phyloP scores from a whole-genome alignment of 2,888 invertebrate genomes.

The Clistopyga incitator region DNA sequence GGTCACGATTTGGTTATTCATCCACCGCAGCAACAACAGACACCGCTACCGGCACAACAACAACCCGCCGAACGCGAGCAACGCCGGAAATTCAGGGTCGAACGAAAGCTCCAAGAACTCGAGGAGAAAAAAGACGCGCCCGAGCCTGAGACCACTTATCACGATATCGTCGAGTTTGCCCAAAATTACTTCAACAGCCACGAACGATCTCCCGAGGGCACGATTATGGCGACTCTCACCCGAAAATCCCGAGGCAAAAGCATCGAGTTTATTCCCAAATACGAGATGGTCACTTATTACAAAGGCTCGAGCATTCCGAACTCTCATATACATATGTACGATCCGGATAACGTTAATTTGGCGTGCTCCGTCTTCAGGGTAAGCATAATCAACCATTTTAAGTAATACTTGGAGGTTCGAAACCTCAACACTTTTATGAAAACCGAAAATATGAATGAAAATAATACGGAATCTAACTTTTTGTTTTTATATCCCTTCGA shows the following conservation, averaged over 20 bases:
- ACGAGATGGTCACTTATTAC: conserved; percentile 96
- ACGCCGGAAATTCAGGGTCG: conserved; percentile 93
- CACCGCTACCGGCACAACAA: conserved; percentile 71
- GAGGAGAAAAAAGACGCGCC: conserved; percentile 87
- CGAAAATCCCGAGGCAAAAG: conserved; percentile 90
- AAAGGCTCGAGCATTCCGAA: conserved; percentile 95
- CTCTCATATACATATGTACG: conserved; percentile 97
- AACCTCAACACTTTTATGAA: background rate
- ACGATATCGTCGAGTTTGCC: conserved; percentile 97
- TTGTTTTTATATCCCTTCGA: no score
- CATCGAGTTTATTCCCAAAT: conserved; percentile 93
- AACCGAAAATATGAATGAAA: no score
- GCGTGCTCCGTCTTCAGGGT: conserved; percentile 96
- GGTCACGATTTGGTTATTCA: conserved; percentile 68
- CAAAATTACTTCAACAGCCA: conserved; percentile 96
- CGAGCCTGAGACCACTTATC: conserved; percentile 86
- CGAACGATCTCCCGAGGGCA: conserved; percentile 93
- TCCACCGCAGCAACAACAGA: conserved; percentile 67
- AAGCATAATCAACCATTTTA: conserved; percentile 78
- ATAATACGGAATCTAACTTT: no score
- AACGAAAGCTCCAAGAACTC: conserved; percentile 93
- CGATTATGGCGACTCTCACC: conserved; percentile 94
- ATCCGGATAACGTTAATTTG: conserved; percentile 96
- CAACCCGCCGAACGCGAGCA: conserved; percentile 89
- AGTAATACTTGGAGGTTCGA: background rate